Evolutionary conservation across 2,113 vertebrate genomes (phyloP).

Genomic region (Beaufortia kweichowensis): DNA sequence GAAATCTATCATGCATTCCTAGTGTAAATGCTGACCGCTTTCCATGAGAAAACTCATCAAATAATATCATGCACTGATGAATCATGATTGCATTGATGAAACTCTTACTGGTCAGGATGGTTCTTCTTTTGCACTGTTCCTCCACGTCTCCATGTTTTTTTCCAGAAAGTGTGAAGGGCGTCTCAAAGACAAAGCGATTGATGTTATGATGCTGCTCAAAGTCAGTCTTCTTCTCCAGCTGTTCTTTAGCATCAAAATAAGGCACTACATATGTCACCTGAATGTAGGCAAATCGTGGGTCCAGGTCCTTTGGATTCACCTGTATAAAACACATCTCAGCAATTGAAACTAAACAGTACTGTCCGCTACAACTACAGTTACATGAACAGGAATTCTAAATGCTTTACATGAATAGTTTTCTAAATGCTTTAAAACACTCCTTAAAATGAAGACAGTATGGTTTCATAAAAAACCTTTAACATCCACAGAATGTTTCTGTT

Average conservation of each 20-base stretch:
- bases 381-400: too few species aligned
- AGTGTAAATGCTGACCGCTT: too few species aligned
- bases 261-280: constrained; percentile 95
- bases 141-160: constrained; percentile 95
- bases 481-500: too few species aligned
- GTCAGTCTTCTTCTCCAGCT: constrained; percentile 88
- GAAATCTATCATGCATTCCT: too few species aligned
- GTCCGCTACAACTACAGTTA: too few species aligned
- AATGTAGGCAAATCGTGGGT: constrained; percentile 93
- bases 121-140: constrained; percentile 96
- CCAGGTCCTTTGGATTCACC: constrained; percentile 97
- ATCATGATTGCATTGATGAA: neutral
- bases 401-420: too few species aligned
- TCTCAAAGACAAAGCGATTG: constrained; percentile 94
- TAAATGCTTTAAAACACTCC: too few species aligned
- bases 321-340: constrained; percentile 53
- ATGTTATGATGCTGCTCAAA: constrained; percentile 97
- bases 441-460: too few species aligned
- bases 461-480: too few species aligned
- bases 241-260: constrained; percentile 93
- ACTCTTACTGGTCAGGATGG: constrained; percentile 88
- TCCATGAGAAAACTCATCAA: too few species aligned
- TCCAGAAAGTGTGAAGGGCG: constrained; percentile 91
- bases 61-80: too few species aligned
- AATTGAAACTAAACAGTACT: too few species aligned